Percentiles rank a stretch among this genome's conserved stretches.
phyloP scores from a whole-genome alignment of 2,113 vertebrate species.

The Rhinolophus sinicus region DNA sequence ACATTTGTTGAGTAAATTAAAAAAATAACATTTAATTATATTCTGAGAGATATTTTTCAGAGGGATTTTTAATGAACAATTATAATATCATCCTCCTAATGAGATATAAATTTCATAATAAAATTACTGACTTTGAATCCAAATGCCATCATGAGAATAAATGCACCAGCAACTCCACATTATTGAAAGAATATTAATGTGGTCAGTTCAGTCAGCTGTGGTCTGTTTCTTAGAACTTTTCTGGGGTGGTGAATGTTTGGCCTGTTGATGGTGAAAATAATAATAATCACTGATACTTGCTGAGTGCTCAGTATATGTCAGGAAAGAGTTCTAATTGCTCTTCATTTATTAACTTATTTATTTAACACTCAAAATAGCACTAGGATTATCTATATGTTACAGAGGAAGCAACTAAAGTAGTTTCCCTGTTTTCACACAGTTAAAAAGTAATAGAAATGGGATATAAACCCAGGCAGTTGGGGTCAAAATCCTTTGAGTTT shows the following conservation, averaged over 20 bases:
- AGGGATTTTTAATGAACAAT: not conserved
- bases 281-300: not conserved
- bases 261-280: not conserved
- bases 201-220: not conserved
- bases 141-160: not conserved
- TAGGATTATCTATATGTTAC: not conserved
- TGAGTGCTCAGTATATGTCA: not conserved
- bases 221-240: not conserved
- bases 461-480: not conserved
- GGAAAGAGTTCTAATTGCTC: not conserved
- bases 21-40: constrained; percentile 28
- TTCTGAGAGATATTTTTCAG: constrained; percentile 1
- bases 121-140: constrained; percentile 23
- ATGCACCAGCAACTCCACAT: not conserved
- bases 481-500: not conserved
- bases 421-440: not conserved
- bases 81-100: not conserved
- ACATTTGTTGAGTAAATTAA: constrained; percentile 29
- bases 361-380: not conserved
- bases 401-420: not conserved
- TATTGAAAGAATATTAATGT: constrained; percentile 9
- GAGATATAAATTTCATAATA: constrained; percentile 38
- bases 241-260: not conserved
- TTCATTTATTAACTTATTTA: not conserved
- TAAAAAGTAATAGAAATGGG: not conserved